These are phyloP conservation scores for Leptinotarsa undecemlineata DNA, from an alignment of 1,140 invertebrate species.

Conservation along the genomic window DNA sequence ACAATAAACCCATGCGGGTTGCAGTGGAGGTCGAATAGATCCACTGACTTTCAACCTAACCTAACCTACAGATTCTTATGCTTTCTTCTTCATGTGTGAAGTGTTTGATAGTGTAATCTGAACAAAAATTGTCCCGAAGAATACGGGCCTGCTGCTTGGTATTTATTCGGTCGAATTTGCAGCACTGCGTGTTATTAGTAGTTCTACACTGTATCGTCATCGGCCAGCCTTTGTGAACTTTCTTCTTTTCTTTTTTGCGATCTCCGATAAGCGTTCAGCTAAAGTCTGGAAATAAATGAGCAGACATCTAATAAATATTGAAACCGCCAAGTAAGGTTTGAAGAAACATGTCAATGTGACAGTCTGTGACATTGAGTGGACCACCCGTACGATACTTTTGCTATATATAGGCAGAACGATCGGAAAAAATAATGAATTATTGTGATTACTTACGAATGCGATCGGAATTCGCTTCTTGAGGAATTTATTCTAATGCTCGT, in stretches of 20 bases:
- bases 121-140: not conserved
- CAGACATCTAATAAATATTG: constrained; percentile 43
- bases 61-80: too few species aligned
- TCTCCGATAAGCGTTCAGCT: constrained; percentile 35
- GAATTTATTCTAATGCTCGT: not conserved
- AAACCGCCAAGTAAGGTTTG: constrained; percentile 43
- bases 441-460: not conserved
- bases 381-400: constrained; percentile 34
- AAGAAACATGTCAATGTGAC: constrained; percentile 43
- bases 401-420: not conserved
- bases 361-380: constrained; percentile 31
- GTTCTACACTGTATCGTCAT: constrained; percentile 35
- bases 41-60: too few species aligned
- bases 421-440: not conserved
- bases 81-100: too few species aligned
- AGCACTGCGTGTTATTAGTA: constrained; percentile 39
- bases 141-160: not conserved
- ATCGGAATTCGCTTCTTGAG: not conserved
- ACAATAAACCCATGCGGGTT: too few species aligned
- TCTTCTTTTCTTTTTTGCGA: constrained; percentile 34
- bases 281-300: constrained; percentile 38
- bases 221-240: constrained; percentile 34
- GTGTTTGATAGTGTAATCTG: too few species aligned
- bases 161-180: constrained; percentile 36
- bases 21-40: too few species aligned